Evolutionary conservation across 2,113 vertebrate species (phyloP).

Genomic region (Hippocampus abdominalis): DNA sequence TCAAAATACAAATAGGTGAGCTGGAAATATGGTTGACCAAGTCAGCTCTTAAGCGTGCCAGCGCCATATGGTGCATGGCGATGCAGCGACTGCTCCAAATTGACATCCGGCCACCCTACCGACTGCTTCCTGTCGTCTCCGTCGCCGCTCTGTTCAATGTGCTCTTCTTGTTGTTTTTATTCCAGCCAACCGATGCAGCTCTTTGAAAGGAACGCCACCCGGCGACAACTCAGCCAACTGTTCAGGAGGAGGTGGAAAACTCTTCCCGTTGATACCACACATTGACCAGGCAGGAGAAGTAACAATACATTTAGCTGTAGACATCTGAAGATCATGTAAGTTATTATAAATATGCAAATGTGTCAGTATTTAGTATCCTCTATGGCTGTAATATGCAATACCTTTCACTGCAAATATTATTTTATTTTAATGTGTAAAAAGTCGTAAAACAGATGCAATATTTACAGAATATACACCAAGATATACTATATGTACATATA

Average conservation of each 20-base stretch:
- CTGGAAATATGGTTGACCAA: not conserved
- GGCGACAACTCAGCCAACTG: conserved; percentile 46
- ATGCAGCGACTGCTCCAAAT: conserved; percentile 23
- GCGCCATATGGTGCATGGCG: conserved; percentile 15
- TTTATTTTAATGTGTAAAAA: not conserved
- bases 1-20: conserved; percentile 47
- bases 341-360: not conserved
- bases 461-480: not conserved
- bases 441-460: not conserved
- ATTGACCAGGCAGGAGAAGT: not conserved
- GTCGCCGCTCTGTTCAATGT: conserved; percentile 18
- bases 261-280: not conserved
- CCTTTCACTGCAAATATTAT: not conserved
- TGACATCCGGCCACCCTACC: conserved; percentile 29
- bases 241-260: conserved; percentile 59
- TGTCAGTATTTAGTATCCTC: not conserved
- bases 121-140: conserved; percentile 4
- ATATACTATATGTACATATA: not conserved
- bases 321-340: not conserved
- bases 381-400: not conserved
- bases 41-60: conserved; percentile 1
- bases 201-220: conserved; percentile 40
- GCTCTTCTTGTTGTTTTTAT: conserved; percentile 21
- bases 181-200: conserved; percentile 51
- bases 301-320: not conserved